Base-by-base conservation (phyloP, 1,140 invertebrate species). In the Mercenaria mercenaria region DNA sequence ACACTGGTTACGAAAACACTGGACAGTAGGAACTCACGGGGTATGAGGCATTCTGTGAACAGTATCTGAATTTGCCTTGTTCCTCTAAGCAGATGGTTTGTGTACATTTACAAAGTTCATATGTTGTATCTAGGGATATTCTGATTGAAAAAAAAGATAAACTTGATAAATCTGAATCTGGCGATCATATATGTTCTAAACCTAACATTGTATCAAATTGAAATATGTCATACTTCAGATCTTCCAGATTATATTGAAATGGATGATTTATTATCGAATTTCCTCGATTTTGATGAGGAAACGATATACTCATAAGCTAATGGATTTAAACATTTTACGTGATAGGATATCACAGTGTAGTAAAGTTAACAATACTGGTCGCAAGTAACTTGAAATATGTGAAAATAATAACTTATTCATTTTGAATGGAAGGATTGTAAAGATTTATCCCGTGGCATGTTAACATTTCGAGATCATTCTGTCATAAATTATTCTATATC, bases 381-480 rank as follows among this genome's bases (percentile, higher is more conserved):
- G 47, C 0, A 76, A 41, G 34, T 56, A 76, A 56, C n/a, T 74
- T 13, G 72, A 74, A 20, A 59, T 76, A 23, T 59, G 50, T 77
- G 32, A 76, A 26, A 56, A 34, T 26, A 86, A 86, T 32, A 76
- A 76, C 43, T 39, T 56, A 41, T 56, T 56, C 6, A 41, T 76
- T 18, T 20, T 8, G 15, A 88, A 81, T 32, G 79, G 88, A 41
- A 23, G 79, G 29, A 18, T 88, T 61, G 76, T 56, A 72, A 69
- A n/a, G 86, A 88, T 89, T 50, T 26, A 69, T 26, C 32, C 1
- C 34, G 23, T 69, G 79, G 77, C 37, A 59, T 23, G n/a, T 41
- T 39, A 20, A 89, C 56, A 29, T 83, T 64, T 47, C 37, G 34
- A 39, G 18, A 83, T 3, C 41, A n/a, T 3, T 64, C 56, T 23